Percentiles rank a stretch among this genome's conserved stretches.
phyloP scores from a whole-genome alignment of 2,113 vertebrate genomes.

The Pelobates fuscus region DNA sequence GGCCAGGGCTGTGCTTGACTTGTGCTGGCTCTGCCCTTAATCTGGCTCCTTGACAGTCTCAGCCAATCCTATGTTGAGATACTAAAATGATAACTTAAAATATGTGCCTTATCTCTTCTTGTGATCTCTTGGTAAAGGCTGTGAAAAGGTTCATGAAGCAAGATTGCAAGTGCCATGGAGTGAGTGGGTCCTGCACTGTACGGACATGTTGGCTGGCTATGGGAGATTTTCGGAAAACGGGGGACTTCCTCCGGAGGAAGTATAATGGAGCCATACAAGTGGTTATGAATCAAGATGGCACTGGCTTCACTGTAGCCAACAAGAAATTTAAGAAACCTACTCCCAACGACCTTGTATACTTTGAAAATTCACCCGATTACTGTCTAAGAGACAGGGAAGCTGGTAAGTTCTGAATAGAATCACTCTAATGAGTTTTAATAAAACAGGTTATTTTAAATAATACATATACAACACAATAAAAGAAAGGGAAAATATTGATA shows the following conservation, averaged over 20 bases:
- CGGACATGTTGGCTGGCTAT: slow-evolving; percentile 94
- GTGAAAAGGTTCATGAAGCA: slow-evolving; percentile 91
- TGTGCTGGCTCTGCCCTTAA: too few relatives aligned
- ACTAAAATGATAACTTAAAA: too few relatives aligned
- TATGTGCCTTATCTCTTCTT: too few relatives aligned
- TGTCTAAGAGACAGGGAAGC: slow-evolving; percentile 88
- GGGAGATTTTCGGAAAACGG: slow-evolving; percentile 90
- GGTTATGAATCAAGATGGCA: slow-evolving; percentile 93
- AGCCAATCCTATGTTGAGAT: too few relatives aligned
- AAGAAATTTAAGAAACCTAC: slow-evolving; percentile 84
- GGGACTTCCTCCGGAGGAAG: slow-evolving; percentile 86
- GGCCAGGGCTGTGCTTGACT: too few relatives aligned
- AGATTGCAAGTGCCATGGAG: slow-evolving; percentile 94
- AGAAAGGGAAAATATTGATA: too few relatives aligned
- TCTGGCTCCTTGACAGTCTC: too few relatives aligned
- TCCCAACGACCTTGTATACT: slow-evolving; percentile 92
- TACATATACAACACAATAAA: too few relatives aligned
- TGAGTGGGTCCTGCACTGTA: slow-evolving; percentile 92
- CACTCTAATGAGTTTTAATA: neutral
- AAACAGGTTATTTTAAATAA: slow-evolving; percentile 3
- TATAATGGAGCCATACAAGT: slow-evolving; percentile 92
- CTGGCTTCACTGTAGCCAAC: slow-evolving; percentile 86
- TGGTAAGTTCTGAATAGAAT: slow-evolving; percentile 68
- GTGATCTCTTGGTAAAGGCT: slow-evolving; percentile 79
- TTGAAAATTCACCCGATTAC: slow-evolving; percentile 95